phyloP scores from a whole-genome alignment of 2,888 invertebrate genomes.

The Drosophila niveifrons region DNA sequence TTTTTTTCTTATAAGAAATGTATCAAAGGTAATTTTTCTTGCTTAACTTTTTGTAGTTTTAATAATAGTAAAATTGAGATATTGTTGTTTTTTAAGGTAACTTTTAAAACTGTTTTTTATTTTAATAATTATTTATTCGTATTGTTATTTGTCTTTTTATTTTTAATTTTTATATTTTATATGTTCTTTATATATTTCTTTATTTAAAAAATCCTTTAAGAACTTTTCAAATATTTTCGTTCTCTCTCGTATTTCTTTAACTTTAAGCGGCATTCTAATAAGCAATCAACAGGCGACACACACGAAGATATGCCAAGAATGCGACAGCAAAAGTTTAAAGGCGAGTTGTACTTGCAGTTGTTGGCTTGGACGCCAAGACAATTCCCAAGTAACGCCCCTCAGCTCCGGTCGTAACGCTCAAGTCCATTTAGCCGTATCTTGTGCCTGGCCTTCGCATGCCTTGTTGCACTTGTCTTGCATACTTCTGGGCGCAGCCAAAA shows the following conservation, averaged over 20 bases:
- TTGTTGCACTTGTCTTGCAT: slow-evolving; percentile 75
- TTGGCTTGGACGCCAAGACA: slow-evolving; percentile 33
- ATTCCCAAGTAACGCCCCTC: slow-evolving; percentile 27
- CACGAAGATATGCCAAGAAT: slow-evolving; percentile 63
- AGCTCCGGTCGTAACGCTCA: slow-evolving; percentile 2
- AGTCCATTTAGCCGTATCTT: slow-evolving; percentile 37
- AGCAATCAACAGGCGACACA: slow-evolving; percentile 75
- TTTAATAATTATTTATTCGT: too few species aligned
- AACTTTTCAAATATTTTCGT: background rate
- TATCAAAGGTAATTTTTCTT: too few species aligned
- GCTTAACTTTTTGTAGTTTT: too few species aligned
- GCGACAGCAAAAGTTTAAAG: slow-evolving; percentile 65
- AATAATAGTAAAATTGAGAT: too few species aligned
- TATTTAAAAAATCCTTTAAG: too few species aligned
- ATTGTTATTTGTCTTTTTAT: too few species aligned
- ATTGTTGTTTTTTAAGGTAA: too few species aligned
- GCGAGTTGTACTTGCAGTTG: slow-evolving; percentile 47
- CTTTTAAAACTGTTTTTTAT: too few species aligned
- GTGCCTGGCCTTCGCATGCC: slow-evolving; percentile 57
- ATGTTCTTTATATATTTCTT: too few species aligned
- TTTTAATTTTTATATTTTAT: too few species aligned
- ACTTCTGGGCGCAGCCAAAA: slow-evolving; percentile 39
- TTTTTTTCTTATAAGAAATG: too few species aligned
- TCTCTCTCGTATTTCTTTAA: background rate
- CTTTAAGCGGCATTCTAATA: slow-evolving; percentile 51